Evolutionary conservation across 2,888 invertebrate species (phyloP), one percentile per base, ranked within the genome.

Genomic region (Camptogramma bilineatum): DNA sequence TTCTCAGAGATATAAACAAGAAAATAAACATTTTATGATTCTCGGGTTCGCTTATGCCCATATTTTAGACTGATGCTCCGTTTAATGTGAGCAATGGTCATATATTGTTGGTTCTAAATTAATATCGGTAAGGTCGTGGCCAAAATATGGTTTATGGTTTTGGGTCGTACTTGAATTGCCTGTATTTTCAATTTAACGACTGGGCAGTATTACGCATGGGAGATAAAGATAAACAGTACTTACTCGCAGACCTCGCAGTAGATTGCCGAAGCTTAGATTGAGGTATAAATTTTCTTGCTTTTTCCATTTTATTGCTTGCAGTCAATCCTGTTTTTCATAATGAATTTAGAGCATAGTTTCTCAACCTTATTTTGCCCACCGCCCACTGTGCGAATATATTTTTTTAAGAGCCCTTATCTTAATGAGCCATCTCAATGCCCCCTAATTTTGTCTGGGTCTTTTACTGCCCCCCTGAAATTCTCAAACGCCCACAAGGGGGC

Each of bases 1-100:
- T 28, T 28, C 4, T 28, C 5, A 28, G 0, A 39, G 2, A 39
- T 39, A 13, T 13, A 39, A 39, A 13, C 44, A 44, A 44, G 13
- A 8, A 44, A 44, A 39, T 13, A 13, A 39, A 39, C 13, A 10
- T 57, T 52, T 62, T 46, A 19, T n/a, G 19, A 39, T 48, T 46
- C 44, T 24, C 7, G 16, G 28, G 13, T 17, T 51, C 57, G 28
- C 57, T 51, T 58, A 48, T 44, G 62, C 66, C 53, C 65, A 68
- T 71, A 72, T 62, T 71, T 73, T 66, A 68, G 65, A 52, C 48
- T 71, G 66, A 71, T 70, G 56, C 58, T 47, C 47, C 56, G 67
- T 57, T 66, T 34, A 55, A 42, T 17, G 51, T 62, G 31, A 52
- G 55, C 44, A 54, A 50, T 48, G 28, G 61, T 34, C n/a, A 62